Conservation (phyloP, 2,797 vertebrate genomes). For the Sebastes diaconus region DNA sequence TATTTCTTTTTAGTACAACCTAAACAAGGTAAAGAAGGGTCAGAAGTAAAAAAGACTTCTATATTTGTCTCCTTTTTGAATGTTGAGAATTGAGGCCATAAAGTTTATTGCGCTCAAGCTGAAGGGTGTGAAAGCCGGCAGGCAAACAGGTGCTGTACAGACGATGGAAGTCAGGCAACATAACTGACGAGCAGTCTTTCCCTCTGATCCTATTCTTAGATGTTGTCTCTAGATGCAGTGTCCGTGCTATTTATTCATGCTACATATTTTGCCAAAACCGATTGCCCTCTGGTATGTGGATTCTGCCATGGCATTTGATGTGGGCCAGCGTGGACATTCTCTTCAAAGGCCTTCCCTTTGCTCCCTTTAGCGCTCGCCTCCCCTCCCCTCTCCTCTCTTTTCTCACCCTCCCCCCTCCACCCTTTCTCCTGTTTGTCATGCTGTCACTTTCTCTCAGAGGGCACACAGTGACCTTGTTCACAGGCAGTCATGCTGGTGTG, state of each 20-base stretch:
- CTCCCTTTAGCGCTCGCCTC: constrained; percentile 33
- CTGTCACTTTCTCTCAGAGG: constrained; percentile 75
- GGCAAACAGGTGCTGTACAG: constrained; percentile 46
- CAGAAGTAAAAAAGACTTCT: not conserved
- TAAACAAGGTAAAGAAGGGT: not conserved
- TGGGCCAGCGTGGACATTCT: constrained; percentile 39
- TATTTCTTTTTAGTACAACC: not conserved
- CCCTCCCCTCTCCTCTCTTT: not conserved
- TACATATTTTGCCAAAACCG: constrained; percentile 41
- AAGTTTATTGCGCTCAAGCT: constrained; percentile 28
- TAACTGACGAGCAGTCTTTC: not conserved
- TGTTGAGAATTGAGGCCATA: constrained; percentile 4
- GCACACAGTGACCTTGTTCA: constrained; percentile 76
- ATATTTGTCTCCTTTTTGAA: constrained; percentile 33
- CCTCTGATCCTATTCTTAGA: constrained; percentile 50
- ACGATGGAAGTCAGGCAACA: not conserved
- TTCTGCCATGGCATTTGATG: constrained; percentile 52
- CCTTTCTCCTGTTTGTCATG: constrained; percentile 67
- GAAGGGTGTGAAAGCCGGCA: constrained; percentile 27
- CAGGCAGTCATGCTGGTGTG: constrained; percentile 46
- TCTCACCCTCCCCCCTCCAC: constrained; percentile 33
- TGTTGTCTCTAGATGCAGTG: constrained; percentile 26
- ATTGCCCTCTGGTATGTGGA: constrained; percentile 25
- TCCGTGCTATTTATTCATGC: constrained; percentile 38
- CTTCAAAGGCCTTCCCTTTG: constrained; percentile 59